A percentile compares a stretch with the other conserved stretches of the same genome.
phyloP scores from a whole-genome alignment of 2,113 vertebrate genomes.

The Dicentrarchus labrax region DNA sequence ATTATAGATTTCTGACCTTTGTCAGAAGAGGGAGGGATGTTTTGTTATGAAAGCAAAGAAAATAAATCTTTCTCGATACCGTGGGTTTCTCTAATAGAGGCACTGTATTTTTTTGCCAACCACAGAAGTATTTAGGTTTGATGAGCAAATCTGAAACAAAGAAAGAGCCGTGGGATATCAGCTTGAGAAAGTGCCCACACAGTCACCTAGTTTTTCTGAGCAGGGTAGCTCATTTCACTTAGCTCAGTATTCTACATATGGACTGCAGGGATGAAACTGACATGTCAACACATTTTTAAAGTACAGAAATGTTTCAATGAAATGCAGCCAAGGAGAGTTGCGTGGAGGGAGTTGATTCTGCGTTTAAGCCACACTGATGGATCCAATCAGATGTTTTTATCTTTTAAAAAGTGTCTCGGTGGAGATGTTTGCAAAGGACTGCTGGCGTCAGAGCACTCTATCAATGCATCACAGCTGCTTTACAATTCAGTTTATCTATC shows the following conservation, averaged over 20 bases:
- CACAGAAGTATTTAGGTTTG: conserved; percentile 46
- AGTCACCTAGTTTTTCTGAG: conserved; percentile 22
- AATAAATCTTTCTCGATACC: conserved; percentile 15
- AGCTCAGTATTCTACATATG: neutral
- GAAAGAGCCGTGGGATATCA: conserved; percentile 21
- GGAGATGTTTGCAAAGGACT: conserved; percentile 60
- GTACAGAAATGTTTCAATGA: conserved; percentile 28
- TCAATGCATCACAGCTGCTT: conserved; percentile 72
- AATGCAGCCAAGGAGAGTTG: conserved; percentile 11
- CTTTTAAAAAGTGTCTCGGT: conserved; percentile 48
- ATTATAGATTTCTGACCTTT: conserved; percentile 53
- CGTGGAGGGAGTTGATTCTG: neutral
- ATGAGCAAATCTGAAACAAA: conserved; percentile 54
- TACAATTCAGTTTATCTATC: conserved; percentile 75
- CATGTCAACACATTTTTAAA: conserved; percentile 39
- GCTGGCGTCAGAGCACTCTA: conserved; percentile 61
- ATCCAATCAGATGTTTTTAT: conserved; percentile 71
- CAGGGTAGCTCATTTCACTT: conserved; percentile 1
- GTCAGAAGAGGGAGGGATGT: conserved; percentile 39
- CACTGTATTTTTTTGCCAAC: conserved; percentile 11
- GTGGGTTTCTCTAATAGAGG: neutral
- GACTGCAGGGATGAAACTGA: conserved; percentile 16
- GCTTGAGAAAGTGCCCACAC: conserved; percentile 30
- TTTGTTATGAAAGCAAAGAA: conserved; percentile 26
- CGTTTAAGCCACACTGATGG: conserved; percentile 50